Evolutionary conservation across 2,888 invertebrate genomes (phyloP).

Genomic region (Idaea biselata): DNA sequence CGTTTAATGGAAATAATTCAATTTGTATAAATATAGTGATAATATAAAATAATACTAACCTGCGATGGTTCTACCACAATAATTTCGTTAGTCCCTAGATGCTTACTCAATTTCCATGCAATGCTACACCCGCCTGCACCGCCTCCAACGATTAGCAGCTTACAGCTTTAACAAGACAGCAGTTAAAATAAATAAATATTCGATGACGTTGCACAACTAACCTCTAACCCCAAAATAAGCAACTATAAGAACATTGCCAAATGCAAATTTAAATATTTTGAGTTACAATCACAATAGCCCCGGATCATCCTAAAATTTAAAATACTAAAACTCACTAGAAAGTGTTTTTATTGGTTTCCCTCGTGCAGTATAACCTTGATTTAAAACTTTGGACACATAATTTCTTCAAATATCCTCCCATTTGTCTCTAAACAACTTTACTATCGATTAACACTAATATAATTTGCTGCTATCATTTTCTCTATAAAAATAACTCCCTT

Average conservation of each 20-base stretch:
- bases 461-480: not conserved
- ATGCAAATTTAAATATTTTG: no score
- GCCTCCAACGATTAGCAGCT: constrained; percentile 93
- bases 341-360: not conserved
- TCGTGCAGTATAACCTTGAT: not conserved
- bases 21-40: no score
- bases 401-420: constrained; percentile 1
- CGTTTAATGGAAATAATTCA: no score
- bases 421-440: no score
- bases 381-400: not conserved
- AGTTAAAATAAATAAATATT: no score
- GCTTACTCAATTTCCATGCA: constrained; percentile 89
- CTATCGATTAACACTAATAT: not conserved
- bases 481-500: not conserved
- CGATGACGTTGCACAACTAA: no score
- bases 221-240: no score
- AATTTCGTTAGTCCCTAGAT: constrained; percentile 85
- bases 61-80: constrained; percentile 93
- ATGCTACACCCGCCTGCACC: constrained; percentile 94
- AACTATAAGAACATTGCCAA: no score
- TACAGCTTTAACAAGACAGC: constrained; percentile 79
- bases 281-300: no score
- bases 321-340: not conserved
- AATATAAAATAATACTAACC: constrained; percentile 59
- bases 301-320: no score